Conservation (phyloP, 2,888 invertebrate species). For the Rambutsinella grinnellia region DNA sequence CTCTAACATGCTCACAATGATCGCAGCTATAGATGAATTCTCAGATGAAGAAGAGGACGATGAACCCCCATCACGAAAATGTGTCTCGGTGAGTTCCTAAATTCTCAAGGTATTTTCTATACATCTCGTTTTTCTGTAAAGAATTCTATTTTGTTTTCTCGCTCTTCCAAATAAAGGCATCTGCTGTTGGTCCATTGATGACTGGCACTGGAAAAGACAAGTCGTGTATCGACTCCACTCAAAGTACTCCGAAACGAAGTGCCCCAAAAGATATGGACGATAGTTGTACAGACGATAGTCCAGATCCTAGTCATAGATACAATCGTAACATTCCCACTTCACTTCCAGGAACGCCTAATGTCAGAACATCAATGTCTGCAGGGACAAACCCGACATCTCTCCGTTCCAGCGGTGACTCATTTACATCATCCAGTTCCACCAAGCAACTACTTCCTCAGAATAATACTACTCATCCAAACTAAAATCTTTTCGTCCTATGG, state of each 20-base stretch:
- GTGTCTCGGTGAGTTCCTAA: constrained; percentile 31
- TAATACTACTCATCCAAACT: constrained; percentile 43
- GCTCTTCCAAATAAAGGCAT: constrained; percentile 19
- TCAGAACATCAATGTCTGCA: constrained; percentile 54
- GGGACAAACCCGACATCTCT: constrained; percentile 64
- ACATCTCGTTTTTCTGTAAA: constrained; percentile 37
- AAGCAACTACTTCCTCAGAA: constrained; percentile 76
- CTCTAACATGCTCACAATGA: constrained; percentile 59
- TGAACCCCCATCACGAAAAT: constrained; percentile 14
- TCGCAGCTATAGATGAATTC: constrained; percentile 65
- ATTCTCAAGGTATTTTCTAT: constrained; percentile 13
- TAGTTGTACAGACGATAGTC: constrained; percentile 51
- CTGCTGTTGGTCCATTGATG: constrained; percentile 36
- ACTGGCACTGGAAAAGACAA: constrained; percentile 46
- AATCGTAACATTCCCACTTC: constrained; percentile 57
- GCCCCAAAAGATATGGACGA: constrained; percentile 16
- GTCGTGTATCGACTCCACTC: constrained; percentile 60
- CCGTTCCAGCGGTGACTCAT: constrained; percentile 85
- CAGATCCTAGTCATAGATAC: constrained; percentile 48
- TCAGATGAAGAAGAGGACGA: constrained; percentile 65
- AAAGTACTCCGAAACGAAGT: constrained; percentile 63
- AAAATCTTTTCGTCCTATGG: too few species aligned
- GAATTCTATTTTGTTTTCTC: constrained; percentile 30
- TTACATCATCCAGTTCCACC: constrained; percentile 85
- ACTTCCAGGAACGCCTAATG: constrained; percentile 63